Conservation (phyloP, 2,797 vertebrate genomes). For the Hapalemur alaotrensis region DNA sequence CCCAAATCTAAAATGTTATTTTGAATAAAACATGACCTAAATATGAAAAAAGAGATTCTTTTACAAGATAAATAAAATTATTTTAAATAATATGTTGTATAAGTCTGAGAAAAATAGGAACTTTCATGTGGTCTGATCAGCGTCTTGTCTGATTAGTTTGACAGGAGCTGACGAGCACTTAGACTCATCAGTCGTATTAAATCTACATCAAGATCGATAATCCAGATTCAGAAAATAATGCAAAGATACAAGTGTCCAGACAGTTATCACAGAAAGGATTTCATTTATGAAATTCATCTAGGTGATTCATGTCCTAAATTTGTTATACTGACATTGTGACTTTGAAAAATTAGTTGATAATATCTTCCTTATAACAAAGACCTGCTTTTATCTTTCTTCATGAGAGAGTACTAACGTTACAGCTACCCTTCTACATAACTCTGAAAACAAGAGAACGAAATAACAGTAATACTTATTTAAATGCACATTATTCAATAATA, state of each 20-base stretch:
- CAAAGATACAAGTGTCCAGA: neutral
- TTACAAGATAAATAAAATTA: neutral
- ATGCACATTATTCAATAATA: neutral
- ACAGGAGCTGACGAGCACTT: neutral
- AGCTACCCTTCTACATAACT: too few species aligned
- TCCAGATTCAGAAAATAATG: neutral
- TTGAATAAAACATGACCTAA: neutral
- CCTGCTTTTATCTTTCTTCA: neutral
- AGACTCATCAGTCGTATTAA: neutral
- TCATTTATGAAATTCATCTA: neutral
- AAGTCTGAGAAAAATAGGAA: neutral
- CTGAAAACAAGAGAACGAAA: neutral
- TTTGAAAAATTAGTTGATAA: neutral
- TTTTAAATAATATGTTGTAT: neutral
- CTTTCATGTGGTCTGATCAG: neutral
- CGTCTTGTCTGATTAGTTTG: neutral
- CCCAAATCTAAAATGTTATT: neutral
- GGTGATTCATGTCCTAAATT: neutral
- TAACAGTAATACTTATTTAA: neutral
- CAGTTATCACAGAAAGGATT: neutral
- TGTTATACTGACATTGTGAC: neutral
- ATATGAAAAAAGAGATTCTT: neutral
- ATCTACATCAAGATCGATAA: neutral
- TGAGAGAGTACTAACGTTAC: fast-evolving
- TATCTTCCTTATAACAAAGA: neutral